Evolutionary conservation across 2,888 invertebrate genomes (phyloP).

Genomic region (Eupithecia insigniata): DNA sequence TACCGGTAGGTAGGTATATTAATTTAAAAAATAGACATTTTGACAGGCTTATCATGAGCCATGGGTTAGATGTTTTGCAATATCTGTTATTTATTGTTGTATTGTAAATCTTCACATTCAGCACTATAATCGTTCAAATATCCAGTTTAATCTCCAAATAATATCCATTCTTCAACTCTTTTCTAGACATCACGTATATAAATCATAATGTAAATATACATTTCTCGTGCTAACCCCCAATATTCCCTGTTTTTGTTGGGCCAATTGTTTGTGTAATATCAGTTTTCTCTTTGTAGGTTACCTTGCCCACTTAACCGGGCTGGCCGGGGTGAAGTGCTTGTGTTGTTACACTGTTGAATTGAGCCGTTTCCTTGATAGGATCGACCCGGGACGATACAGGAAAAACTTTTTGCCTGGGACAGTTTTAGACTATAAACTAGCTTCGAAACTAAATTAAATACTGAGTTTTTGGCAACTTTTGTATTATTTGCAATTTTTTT

Average conservation of each 20-base stretch:
- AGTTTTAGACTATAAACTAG: background rate
- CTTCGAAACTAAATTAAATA: background rate
- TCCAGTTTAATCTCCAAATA: too few relatives aligned
- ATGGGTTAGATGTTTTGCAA: too few relatives aligned
- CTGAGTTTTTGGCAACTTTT: background rate
- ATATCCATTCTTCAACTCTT: background rate
- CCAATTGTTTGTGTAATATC: constrained; percentile 26
- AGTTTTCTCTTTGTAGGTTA: constrained; percentile 16
- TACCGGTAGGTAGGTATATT: too few relatives aligned
- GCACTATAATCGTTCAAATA: background rate
- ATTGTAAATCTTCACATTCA: background rate
- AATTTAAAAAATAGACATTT: too few relatives aligned
- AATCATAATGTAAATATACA: background rate
- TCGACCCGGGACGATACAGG: background rate
- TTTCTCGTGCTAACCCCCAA: background rate
- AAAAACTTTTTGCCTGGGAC: background rate
- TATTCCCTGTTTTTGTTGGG: constrained; percentile 20
- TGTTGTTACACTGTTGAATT: background rate
- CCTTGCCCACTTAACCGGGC: constrained; percentile 10
- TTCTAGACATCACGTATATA: background rate
- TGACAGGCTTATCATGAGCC: too few relatives aligned
- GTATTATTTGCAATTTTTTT: background rate
- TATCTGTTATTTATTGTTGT: too few relatives aligned
- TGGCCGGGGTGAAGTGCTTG: background rate
- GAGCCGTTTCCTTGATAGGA: constrained; percentile 2